A percentile compares a stretch with the other conserved stretches of the same genome.
Evolutionary conservation across 2,888 invertebrate species (phyloP).

Genomic region (Calameuta idolon): DNA sequence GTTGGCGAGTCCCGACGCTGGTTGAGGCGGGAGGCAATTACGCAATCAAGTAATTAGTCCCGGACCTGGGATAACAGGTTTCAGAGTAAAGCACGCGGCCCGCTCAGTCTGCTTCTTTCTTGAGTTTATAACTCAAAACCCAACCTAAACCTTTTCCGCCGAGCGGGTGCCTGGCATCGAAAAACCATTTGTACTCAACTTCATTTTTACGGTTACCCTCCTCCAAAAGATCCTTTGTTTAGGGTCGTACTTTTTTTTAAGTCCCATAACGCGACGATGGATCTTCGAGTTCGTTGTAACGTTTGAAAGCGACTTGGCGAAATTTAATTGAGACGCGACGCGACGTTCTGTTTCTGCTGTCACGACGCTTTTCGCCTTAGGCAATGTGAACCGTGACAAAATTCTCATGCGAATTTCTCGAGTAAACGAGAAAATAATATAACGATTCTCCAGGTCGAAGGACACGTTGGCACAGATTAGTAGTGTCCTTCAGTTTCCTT

Average conservation of each 20-base stretch:
- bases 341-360: background rate
- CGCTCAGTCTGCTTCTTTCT: conserved; percentile 39
- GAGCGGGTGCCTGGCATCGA: background rate
- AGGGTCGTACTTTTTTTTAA: background rate
- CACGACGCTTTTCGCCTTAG: background rate
- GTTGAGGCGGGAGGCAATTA: conserved; percentile 59
- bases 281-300: background rate
- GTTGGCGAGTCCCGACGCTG: conserved; percentile 45
- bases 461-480: background rate
- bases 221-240: background rate
- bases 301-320: background rate
- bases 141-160: background rate
- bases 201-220: background rate
- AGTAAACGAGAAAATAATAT: conserved; percentile 17
- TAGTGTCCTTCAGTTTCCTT: background rate
- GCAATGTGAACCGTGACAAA: conserved; percentile 11
- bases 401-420: conserved; percentile 41
- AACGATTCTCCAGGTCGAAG: background rate
- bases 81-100: conserved; percentile 38
- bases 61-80: conserved; percentile 59
- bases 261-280: background rate
- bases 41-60: conserved; percentile 65
- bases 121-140: background rate
- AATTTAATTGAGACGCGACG: background rate
- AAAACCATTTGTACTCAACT: background rate